Conservation (phyloP, 2,888 invertebrate genomes). For the Sthenelais limicola region DNA sequence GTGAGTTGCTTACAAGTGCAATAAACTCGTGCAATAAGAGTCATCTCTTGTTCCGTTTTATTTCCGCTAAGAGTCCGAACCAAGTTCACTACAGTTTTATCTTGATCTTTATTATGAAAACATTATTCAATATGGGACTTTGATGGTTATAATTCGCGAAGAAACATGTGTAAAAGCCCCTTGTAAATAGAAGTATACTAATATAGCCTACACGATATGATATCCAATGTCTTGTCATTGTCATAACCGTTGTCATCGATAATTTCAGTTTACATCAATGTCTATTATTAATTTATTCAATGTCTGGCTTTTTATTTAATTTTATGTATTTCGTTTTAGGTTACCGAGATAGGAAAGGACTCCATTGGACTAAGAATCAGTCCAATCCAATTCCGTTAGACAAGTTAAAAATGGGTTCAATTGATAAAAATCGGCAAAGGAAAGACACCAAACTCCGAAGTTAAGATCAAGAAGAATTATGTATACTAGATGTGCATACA, state of each 20-base stretch:
- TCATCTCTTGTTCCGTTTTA: too few species aligned
- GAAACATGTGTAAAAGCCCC: not conserved
- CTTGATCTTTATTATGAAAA: too few species aligned
- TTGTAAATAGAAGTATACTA: not conserved
- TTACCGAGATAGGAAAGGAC: constrained; percentile 91
- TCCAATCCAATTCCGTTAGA: constrained; percentile 76
- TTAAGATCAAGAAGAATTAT: too few species aligned
- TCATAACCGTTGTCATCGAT: not conserved
- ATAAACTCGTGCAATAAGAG: too few species aligned
- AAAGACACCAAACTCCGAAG: too few species aligned
- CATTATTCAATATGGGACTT: not conserved
- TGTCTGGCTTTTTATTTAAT: not conserved
- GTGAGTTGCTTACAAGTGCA: too few species aligned
- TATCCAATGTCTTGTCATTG: not conserved
- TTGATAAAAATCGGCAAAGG: too few species aligned
- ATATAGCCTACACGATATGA: not conserved
- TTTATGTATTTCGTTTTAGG: constrained; percentile 56
- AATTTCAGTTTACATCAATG: not conserved
- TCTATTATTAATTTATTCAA: not conserved
- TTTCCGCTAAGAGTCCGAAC: too few species aligned
- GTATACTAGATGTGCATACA: too few species aligned
- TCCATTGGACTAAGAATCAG: constrained; percentile 90
- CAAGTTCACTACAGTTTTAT: too few species aligned
- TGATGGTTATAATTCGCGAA: not conserved
- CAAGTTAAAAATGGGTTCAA: too few species aligned